A percentile compares a stretch with the other conserved stretches of the same genome.
Evolutionary conservation across 2,113 vertebrate species (phyloP).

Genomic region (Pseudolaguvia tuberculata): DNA sequence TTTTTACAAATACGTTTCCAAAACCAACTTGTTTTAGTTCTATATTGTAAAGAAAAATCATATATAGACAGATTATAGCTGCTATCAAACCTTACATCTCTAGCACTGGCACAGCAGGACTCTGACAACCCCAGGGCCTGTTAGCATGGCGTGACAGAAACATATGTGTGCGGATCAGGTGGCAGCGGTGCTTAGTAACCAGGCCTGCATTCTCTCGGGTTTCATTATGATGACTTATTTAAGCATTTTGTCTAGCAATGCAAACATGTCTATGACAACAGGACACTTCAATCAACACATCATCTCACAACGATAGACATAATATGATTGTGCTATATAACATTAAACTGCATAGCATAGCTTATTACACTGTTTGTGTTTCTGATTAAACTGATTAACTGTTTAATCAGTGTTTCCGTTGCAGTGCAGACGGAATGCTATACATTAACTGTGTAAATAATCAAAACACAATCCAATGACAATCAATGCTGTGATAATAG

Average conservation of each 20-base stretch:
- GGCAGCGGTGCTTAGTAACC: slow-evolving; percentile 35
- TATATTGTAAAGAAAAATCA: background rate
- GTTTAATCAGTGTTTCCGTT: background rate
- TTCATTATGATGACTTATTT: slow-evolving; percentile 33
- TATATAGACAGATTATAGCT: background rate
- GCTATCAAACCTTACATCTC: background rate
- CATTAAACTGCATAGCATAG: background rate
- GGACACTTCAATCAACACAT: slow-evolving; percentile 35
- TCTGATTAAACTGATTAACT: background rate
- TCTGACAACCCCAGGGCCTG: slow-evolving; percentile 3
- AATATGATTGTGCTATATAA: background rate
- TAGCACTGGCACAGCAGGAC: background rate
- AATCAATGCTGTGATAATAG: background rate
- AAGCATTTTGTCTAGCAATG: slow-evolving; percentile 23
- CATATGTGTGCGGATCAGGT: slow-evolving; percentile 49
- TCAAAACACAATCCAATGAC: background rate
- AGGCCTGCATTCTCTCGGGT: slow-evolving; percentile 1
- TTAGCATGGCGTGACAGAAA: slow-evolving; percentile 49
- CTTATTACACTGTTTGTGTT: background rate
- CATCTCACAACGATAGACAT: slow-evolving; percentile 38
- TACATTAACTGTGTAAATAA: background rate
- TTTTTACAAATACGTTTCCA: too few species aligned
- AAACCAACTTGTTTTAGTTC: background rate
- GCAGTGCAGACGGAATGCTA: background rate
- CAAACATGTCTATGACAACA: slow-evolving; percentile 25